A percentile compares a stretch with the other conserved stretches of the same genome.
These are phyloP conservation scores for Saccopteryx leptura DNA, from an alignment of 2,113 vertebrate species.

Conservation along the genomic window DNA sequence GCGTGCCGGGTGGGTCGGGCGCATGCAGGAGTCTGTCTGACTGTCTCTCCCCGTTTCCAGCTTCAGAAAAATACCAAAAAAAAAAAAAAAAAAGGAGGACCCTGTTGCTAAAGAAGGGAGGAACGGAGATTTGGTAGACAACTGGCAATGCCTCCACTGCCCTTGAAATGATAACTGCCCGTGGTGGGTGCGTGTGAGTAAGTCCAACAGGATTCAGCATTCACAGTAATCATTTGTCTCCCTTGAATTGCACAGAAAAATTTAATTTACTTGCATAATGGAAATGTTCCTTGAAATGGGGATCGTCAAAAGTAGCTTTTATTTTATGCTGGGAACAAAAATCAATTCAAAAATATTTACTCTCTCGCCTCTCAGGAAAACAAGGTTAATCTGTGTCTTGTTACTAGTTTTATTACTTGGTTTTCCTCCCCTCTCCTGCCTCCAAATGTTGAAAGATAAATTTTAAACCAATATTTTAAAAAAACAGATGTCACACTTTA, in stretches of 20 bases:
- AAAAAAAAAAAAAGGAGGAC: background rate
- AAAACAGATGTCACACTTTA: background rate
- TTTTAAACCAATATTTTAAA: constrained; percentile 47
- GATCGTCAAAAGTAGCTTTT: constrained; percentile 25
- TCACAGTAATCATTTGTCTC: background rate
- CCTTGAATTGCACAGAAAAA: background rate
- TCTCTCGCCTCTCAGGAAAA: constrained; percentile 4
- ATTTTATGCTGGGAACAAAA: constrained; percentile 30
- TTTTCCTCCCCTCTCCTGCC: background rate
- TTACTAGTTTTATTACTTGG: constrained; percentile 31
- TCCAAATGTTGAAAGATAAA: background rate
- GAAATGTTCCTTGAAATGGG: constrained; percentile 23
- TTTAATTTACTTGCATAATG: background rate
- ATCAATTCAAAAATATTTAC: background rate
- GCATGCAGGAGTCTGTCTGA: too few relatives aligned
- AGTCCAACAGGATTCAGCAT: constrained; percentile 12
- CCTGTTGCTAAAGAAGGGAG: constrained; percentile 18
- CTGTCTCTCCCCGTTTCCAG: too few relatives aligned
- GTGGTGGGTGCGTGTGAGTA: background rate
- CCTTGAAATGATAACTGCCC: background rate
- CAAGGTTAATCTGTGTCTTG: background rate
- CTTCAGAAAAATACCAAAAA: too few relatives aligned
- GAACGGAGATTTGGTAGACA: background rate
- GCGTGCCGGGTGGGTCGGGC: too few relatives aligned
- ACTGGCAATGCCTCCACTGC: background rate